Evolutionary conservation across 2,797 vertebrate species (phyloP).

Genomic region (Cossypha dichroa): DNA sequence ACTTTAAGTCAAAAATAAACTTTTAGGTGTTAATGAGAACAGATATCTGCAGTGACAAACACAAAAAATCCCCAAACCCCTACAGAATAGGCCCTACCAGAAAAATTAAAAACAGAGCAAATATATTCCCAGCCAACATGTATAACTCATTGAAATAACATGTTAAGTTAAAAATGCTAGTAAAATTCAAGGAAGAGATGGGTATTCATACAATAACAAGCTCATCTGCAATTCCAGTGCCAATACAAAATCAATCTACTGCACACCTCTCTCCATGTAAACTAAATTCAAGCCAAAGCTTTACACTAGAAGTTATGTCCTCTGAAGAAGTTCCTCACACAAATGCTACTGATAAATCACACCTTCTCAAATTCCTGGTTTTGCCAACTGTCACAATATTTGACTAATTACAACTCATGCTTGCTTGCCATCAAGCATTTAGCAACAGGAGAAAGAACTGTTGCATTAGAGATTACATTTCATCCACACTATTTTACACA

Average conservation of each 20-base stretch:
- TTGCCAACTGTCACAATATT: background rate
- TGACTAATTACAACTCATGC: background rate
- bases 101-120: background rate
- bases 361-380: background rate
- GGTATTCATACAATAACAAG: background rate
- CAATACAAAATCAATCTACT: background rate
- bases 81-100: background rate
- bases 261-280: background rate
- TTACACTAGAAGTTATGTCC: background rate
- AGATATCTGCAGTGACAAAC: background rate
- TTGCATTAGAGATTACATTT: background rate
- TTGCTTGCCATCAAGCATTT: background rate
- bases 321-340: background rate
- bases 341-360: background rate
- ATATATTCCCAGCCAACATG: background rate
- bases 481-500: background rate
- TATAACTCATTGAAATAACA: background rate
- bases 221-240: background rate
- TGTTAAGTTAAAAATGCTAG: background rate
- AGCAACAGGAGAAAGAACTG: background rate
- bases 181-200: background rate
- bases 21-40: background rate
- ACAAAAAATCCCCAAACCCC: rapidly evolving
- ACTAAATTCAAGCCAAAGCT: background rate
- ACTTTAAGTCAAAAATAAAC: background rate